Evolutionary conservation across 2,797 vertebrate genomes (phyloP).

Genomic region (Fundulus diaphanus): DNA sequence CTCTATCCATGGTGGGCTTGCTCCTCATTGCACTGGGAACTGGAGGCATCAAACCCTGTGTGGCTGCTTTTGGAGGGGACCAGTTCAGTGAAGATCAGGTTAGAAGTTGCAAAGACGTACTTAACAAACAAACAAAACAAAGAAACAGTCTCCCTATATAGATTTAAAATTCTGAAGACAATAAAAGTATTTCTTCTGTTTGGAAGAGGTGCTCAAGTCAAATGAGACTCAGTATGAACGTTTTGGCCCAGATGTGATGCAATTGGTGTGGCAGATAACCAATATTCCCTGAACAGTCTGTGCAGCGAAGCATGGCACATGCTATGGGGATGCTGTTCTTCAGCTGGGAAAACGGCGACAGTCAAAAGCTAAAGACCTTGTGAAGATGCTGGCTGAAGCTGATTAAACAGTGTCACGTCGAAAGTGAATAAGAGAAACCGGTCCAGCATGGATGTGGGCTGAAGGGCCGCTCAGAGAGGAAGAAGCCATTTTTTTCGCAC

Average conservation of each 20-base stretch:
- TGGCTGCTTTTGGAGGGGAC: conserved; percentile 95
- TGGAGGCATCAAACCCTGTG: conserved; percentile 98
- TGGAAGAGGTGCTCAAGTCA: too few relatives aligned
- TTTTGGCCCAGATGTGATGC: too few relatives aligned
- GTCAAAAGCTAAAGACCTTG: too few relatives aligned
- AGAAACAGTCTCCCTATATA: not conserved
- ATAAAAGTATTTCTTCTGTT: too few relatives aligned
- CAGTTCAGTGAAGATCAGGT: conserved; percentile 96
- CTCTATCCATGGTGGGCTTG: conserved; percentile 88
- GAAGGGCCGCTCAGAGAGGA: too few relatives aligned
- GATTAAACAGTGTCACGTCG: too few relatives aligned
- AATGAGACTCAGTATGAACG: too few relatives aligned
- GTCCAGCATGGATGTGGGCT: too few relatives aligned
- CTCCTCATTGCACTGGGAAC: conserved; percentile 92
- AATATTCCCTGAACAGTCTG: not conserved
- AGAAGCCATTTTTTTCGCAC: too few relatives aligned
- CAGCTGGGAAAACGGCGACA: not conserved
- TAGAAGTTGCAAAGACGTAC: conserved; percentile 7
- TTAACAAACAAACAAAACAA: not conserved
- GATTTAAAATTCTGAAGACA: too few relatives aligned
- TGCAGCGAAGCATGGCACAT: not conserved
- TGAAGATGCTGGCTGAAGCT: too few relatives aligned
- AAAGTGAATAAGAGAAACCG: too few relatives aligned
- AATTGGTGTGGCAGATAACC: not conserved
- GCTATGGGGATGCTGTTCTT: not conserved